phyloP scores from a whole-genome alignment of 2,113 vertebrate species.

The Rostratula benghalensis region DNA sequence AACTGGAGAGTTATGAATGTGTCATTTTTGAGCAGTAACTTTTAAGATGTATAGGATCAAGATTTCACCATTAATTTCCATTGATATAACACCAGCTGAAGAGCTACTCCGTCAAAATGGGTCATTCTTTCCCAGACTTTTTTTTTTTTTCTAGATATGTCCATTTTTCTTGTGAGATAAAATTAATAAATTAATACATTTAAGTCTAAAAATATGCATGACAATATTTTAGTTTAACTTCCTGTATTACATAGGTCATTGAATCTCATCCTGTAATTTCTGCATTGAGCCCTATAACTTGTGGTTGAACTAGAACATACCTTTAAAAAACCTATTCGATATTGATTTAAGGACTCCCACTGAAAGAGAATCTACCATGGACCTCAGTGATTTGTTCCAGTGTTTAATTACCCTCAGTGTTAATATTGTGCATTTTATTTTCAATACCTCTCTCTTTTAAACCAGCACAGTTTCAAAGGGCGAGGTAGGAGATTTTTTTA shows the following conservation, averaged over 20 bases:
- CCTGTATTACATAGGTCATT: not conserved
- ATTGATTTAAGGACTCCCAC: slow-evolving; percentile 4
- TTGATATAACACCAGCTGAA: not conserved
- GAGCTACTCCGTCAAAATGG: not conserved
- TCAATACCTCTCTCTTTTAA: not conserved
- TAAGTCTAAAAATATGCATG: not conserved
- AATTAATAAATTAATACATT: not conserved
- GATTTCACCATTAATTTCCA: not conserved
- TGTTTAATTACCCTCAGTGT: not conserved
- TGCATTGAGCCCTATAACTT: not conserved
- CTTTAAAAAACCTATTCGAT: not conserved
- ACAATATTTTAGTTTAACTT: not conserved
- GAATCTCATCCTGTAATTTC: not conserved
- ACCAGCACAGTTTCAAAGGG: not conserved
- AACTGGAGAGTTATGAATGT: not conserved
- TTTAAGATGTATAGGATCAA: not conserved
- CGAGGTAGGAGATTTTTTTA: not conserved
- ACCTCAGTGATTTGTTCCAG: not conserved
- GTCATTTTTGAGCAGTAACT: not conserved
- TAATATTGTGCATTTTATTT: slow-evolving; percentile 25
- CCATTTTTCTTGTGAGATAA: not conserved
- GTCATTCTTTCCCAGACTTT: not conserved
- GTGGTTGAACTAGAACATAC: not conserved
- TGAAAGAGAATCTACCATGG: not conserved
- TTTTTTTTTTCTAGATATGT: not conserved